Evolutionary conservation across 2,888 invertebrate species (phyloP).

Genomic region (Venusia cambrica): DNA sequence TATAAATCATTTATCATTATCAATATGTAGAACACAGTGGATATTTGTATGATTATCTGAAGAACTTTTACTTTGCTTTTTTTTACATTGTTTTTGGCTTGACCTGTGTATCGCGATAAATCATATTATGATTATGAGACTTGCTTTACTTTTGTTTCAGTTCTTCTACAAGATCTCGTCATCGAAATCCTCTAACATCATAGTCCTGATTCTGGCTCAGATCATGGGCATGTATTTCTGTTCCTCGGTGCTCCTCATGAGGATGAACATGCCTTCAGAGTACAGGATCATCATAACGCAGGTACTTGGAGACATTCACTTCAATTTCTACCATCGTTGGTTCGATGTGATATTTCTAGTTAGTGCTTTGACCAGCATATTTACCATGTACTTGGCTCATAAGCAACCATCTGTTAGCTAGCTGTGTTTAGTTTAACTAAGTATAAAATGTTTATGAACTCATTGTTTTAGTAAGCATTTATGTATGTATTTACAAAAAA

Average conservation of each 20-base stretch:
- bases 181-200: conserved; percentile 98
- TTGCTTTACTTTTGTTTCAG: conserved; percentile 69
- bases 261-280: conserved; percentile 99
- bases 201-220: conserved; percentile 97
- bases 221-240: conserved; percentile 99
- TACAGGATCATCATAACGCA: conserved; percentile 92
- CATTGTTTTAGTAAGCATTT: no score
- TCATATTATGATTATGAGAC: not conserved
- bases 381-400: conserved; percentile 96
- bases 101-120: no score
- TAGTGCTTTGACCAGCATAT: conserved; percentile 96
- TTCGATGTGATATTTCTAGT: conserved; percentile 99
- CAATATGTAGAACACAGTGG: no score
- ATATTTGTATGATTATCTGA: no score
- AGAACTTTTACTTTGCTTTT: no score
- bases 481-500: no score
- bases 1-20: no score
- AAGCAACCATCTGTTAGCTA: conserved; percentile 87
- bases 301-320: conserved; percentile 98
- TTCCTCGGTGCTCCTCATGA: conserved; percentile 96
- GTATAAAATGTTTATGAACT: conserved; percentile 3
- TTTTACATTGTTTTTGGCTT: no score
- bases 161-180: conserved; percentile 99
- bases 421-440: conserved; percentile 5
- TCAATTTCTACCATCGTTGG: conserved; percentile 99